Evolutionary conservation across 1,140 invertebrate genomes (phyloP).

Genomic region (Spodoptera litura): DNA sequence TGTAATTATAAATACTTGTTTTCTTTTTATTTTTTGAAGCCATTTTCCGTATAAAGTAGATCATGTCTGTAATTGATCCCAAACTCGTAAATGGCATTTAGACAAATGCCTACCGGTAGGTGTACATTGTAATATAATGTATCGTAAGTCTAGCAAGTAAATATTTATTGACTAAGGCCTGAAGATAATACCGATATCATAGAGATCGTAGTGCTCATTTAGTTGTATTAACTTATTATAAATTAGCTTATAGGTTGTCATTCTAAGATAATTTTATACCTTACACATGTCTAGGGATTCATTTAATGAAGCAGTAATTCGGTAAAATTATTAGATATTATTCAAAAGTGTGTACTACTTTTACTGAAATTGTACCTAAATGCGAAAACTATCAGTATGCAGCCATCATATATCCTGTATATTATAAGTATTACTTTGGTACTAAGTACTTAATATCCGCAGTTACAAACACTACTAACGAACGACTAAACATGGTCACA

Average conservation of each 20-base stretch:
- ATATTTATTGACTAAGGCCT: constrained; percentile 27
- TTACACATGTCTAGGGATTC: background rate
- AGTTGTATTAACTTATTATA: constrained; percentile 37
- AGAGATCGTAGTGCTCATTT: constrained; percentile 42
- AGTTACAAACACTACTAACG: too few species aligned
- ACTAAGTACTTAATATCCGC: too few species aligned
- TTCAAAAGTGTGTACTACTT: too few species aligned
- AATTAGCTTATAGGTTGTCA: constrained; percentile 30
- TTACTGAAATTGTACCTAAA: background rate
- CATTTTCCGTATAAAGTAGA: constrained; percentile 14
- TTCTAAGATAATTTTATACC: constrained; percentile 36
- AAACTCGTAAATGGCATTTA: constrained; percentile 40
- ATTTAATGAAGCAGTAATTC: background rate
- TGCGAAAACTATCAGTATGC: too few species aligned
- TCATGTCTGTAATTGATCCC: constrained; percentile 22
- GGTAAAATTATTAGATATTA: too few species aligned
- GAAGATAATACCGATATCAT: constrained; percentile 40
- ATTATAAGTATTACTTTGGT: too few species aligned
- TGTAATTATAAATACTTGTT: constrained; percentile 8
- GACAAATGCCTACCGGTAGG: constrained; percentile 27
- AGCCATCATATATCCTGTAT: too few species aligned
- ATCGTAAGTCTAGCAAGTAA: constrained; percentile 21
- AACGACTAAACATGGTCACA: too few species aligned
- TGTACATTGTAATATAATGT: constrained; percentile 37
- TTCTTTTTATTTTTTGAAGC: constrained; percentile 32